Percentiles rank a stretch among this genome's conserved stretches.
phyloP scores from a whole-genome alignment of 2,113 vertebrate genomes.

The Ceratotherium simum region DNA sequence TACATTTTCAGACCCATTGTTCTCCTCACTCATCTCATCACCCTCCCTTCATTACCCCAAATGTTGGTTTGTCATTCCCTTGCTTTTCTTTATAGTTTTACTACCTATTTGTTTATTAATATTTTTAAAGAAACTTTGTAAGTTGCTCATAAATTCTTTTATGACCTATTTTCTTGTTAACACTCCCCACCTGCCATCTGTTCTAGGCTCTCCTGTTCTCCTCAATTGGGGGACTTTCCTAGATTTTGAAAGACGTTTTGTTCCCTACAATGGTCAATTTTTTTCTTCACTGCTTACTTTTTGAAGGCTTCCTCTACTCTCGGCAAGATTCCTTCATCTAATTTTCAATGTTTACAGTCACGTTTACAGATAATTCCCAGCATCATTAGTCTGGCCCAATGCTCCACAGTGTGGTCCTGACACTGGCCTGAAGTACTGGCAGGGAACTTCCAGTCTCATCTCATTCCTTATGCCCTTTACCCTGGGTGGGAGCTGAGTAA shows the following conservation, averaged over 20 bases:
- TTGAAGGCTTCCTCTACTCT: not conserved
- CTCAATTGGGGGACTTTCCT: not conserved
- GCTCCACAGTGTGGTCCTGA: not conserved
- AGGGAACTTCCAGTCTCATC: not conserved
- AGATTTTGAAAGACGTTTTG: conserved; percentile 36
- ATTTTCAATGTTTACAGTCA: not conserved
- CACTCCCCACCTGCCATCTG: conserved; percentile 21
- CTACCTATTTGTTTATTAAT: conserved; percentile 37
- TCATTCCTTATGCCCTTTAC: not conserved
- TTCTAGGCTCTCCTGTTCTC: not conserved
- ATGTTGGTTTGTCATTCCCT: not conserved
- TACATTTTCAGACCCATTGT: not conserved
- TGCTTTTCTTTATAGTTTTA: conserved; percentile 28
- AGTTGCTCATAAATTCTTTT: conserved; percentile 59
- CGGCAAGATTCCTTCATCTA: not conserved
- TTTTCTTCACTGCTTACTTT: not conserved
- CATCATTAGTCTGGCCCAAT: not conserved
- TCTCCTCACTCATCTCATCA: not conserved
- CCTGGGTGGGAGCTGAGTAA: not conserved
- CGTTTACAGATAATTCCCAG: not conserved
- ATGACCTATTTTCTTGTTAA: conserved; percentile 60
- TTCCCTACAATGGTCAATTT: not conserved
- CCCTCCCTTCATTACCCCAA: not conserved
- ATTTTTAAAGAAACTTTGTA: conserved; percentile 56
- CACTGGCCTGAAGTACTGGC: not conserved